These are phyloP conservation scores for Xestobium rufovillosum DNA, from an alignment of 2,888 invertebrate species.

Conservation along the genomic window DNA sequence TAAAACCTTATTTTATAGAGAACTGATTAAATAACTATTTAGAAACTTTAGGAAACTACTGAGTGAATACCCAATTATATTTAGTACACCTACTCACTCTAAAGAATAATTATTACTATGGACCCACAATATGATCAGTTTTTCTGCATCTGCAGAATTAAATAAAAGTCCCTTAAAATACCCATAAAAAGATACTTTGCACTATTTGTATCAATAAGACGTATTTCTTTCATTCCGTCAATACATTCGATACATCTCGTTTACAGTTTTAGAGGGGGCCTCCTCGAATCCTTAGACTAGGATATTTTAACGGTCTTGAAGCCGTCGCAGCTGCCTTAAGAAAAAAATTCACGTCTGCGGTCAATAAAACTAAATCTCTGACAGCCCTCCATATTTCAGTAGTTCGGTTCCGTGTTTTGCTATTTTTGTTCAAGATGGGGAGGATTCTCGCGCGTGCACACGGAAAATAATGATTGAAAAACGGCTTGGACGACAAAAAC, in stretches of 20 bases:
- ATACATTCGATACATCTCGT: conserved; percentile 39
- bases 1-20: no score
- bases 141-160: no score
- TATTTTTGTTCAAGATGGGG: conserved; percentile 27
- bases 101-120: no score
- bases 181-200: no score
- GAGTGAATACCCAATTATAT: no score
- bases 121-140: no score
- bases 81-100: no score
- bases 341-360: conserved; percentile 40
- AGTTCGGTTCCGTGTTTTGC: conserved; percentile 28
- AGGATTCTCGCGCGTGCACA: conserved; percentile 5
- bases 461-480: neutral
- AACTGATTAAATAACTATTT: no score
- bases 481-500: conserved; percentile 1
- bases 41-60: no score
- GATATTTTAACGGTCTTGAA: conserved; percentile 37
- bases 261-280: conserved; percentile 31
- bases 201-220: no score
- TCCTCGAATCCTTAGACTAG: conserved; percentile 27
- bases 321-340: conserved; percentile 29
- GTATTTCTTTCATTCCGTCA: no score
- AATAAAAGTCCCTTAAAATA: no score
- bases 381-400: conserved; percentile 37
- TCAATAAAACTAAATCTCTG: conserved; percentile 42